Conservation (phyloP, 2,113 vertebrate species). For the Raphicerus campestris region DNA sequence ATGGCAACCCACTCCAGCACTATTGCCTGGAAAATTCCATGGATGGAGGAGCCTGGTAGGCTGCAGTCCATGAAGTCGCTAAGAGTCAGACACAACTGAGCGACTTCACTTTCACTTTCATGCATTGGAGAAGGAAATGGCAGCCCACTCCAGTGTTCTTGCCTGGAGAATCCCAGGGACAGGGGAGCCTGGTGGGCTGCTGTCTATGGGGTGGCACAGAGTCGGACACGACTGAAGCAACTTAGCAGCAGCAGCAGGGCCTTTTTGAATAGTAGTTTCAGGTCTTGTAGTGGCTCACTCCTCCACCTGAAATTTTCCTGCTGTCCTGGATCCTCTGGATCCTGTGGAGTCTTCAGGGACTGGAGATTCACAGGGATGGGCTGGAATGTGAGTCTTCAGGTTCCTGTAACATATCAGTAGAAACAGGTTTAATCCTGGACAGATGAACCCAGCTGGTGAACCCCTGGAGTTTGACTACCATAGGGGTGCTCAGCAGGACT, state of each 20-base stretch:
- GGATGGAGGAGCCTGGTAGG: too few species aligned
- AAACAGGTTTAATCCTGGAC: not conserved
- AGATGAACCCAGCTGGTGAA: not conserved
- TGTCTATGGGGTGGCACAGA: too few species aligned
- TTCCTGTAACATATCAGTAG: not conserved
- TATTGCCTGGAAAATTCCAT: too few species aligned
- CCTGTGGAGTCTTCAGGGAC: not conserved
- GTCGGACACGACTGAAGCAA: too few species aligned
- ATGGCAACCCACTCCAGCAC: too few species aligned
- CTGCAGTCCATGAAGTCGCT: too few species aligned
- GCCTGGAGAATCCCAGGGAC: too few species aligned
- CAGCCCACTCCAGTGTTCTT: too few species aligned
- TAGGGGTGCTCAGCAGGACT: not conserved
- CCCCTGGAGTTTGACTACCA: not conserved
- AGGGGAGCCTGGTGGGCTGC: too few species aligned
- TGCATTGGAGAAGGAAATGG: too few species aligned
- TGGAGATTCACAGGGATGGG: not conserved
- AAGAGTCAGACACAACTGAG: too few species aligned
- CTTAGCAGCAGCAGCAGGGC: not conserved
- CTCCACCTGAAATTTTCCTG: not conserved
- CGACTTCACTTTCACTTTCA: too few species aligned
- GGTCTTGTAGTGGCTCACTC: not conserved
- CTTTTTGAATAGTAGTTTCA: not conserved
- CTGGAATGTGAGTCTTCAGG: not conserved
- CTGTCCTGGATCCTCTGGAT: not conserved